phyloP scores from a whole-genome alignment of 2,888 invertebrate genomes.

The Drosophila infuscata region DNA sequence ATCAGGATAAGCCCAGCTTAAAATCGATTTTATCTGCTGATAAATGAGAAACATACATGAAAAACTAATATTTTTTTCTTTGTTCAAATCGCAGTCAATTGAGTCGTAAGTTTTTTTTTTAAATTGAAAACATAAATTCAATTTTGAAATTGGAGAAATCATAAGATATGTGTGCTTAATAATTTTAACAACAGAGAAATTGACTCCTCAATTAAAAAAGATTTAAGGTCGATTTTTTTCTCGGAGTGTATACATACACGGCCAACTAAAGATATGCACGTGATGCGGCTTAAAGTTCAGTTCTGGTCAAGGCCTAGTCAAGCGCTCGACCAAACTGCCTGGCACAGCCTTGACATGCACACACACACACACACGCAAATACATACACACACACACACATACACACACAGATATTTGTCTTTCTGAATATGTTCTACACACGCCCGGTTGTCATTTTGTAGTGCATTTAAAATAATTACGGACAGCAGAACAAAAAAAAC shows the following conservation, averaged over 20 bases:
- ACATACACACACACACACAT: constrained; percentile 20
- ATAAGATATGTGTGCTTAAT: not conserved
- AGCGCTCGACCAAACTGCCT: constrained; percentile 33
- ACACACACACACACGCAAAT: constrained; percentile 5
- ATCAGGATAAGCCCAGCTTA: not conserved
- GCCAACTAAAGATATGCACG: constrained; percentile 24
- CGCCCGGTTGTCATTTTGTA: constrained; percentile 10
- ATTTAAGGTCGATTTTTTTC: not conserved
- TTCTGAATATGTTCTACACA: not conserved
- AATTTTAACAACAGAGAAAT: not conserved
- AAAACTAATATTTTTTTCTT: not conserved
- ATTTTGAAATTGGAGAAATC: not conserved
- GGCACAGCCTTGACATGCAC: constrained; percentile 62
- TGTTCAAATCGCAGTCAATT: not conserved
- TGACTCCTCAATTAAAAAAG: not conserved
- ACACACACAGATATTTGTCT: not conserved
- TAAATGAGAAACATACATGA: not conserved
- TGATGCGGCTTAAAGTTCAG: constrained; percentile 54
- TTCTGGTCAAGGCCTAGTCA: constrained; percentile 64
- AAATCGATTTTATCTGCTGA: not conserved
- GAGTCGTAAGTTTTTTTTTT: not conserved
- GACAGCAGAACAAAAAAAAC: constrained; percentile 28
- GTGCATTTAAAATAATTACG: constrained; percentile 67
- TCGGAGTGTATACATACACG: not conserved
- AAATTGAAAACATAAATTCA: not conserved